Evolutionary conservation across 2,113 vertebrate genomes (phyloP), one percentile per base, ranked within the genome.

Genomic region (Mionectes macconnelli): DNA sequence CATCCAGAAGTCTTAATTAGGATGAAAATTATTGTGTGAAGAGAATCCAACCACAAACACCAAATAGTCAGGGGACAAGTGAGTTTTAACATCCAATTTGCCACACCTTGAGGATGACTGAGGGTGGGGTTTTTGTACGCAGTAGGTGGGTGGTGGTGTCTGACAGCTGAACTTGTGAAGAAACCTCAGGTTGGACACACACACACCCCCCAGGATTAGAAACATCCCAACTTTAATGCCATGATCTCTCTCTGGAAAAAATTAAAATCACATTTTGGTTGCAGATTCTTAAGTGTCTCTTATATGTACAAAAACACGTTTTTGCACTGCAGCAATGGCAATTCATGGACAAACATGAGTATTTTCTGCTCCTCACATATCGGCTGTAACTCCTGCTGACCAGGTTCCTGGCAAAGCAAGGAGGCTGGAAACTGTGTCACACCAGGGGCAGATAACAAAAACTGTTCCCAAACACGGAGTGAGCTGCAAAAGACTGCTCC

Each of bases 1-100:
- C 76, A 83, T 35, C 52, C 55, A 75, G 79, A 95, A 94, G 70
- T 83, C 82, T 85, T 90, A 91, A 96, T 93, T 89, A 93, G 60
- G 35, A 28, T 42, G 31, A 53, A 49, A 74, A 74, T 70, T 56
- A 39, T 87, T 88, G 33, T 60, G 64, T 86, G 52, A 84, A 31
- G 60, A 90, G 8, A 44, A 92, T 75, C 27, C 56, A 68, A 24
- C 47, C 39, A 45, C 79, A 70, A 82, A 55, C 40, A 70, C 39
- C n/a, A 83, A 57, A 55, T 0, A 89, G 4, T 47, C 39, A 19
- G 57, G 66, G 70, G 59, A 59, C 10, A 42, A 70, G 27, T 63
- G 20, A 77, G 55, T 80, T 72, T 82, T 76, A 60, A 12, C 10
- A 66, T 63, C 21, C 81, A 9, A 35, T 77, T 89, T 56, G 15